A percentile compares a stretch with the other conserved stretches of the same genome.
Conservation (phyloP, 2,113 vertebrate species). For the Salvelinus sp. region DNA sequence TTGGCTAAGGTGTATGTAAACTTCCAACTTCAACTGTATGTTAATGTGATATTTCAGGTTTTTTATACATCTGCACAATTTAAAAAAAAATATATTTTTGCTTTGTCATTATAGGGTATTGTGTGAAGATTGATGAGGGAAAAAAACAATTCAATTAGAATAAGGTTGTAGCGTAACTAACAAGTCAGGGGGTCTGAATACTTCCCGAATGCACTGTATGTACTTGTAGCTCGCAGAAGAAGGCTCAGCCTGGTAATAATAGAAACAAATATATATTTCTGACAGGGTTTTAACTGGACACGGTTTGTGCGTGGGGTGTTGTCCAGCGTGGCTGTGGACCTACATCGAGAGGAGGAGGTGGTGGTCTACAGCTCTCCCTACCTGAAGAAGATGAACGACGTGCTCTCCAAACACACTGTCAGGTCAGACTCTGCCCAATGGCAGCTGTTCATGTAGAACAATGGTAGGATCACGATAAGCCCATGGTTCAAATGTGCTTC, state of each 20-base stretch:
- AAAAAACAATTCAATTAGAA: too few species aligned
- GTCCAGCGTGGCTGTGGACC: conserved; percentile 78
- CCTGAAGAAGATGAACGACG: conserved; percentile 81
- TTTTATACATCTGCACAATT: too few species aligned
- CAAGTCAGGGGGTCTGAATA: too few species aligned
- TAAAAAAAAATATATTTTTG: background rate
- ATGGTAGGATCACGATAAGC: background rate
- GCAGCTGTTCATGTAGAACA: background rate
- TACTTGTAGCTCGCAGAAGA: background rate
- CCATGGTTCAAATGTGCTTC: too few species aligned
- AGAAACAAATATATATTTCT: background rate
- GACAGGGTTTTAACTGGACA: conserved; percentile 94
- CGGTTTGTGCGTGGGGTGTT: conserved; percentile 86
- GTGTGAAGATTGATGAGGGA: background rate
- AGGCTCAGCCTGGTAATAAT: background rate
- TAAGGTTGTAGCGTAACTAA: too few species aligned
- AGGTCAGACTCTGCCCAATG: conserved; percentile 71
- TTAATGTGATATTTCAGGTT: too few species aligned
- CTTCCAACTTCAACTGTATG: too few species aligned
- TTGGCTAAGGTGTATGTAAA: too few species aligned
- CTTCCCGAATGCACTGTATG: too few species aligned
- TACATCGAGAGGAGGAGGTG: conserved; percentile 82
- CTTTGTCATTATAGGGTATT: background rate
- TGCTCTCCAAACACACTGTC: conserved; percentile 81
- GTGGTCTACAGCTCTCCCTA: conserved; percentile 91